Base-by-base conservation (phyloP, 2,113 vertebrate species). In the Rhodinocichla rosea region DNA sequence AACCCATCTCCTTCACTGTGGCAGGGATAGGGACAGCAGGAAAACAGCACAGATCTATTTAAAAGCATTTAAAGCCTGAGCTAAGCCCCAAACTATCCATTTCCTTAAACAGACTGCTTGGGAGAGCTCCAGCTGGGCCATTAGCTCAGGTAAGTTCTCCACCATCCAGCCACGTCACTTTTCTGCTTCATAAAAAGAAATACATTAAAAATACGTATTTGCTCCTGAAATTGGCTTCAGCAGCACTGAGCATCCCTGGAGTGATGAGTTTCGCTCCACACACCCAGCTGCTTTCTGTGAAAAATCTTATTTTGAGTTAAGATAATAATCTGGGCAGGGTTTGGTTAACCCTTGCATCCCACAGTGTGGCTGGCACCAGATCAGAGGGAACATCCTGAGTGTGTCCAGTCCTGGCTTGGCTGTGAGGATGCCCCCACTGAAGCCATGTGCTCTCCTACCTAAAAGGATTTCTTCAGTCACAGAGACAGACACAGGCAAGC, bases 111-210 rank as follows among this genome's bases (percentile, higher is more conserved):
- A 88, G 85, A 30, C 57, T 76, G 57, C 50, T 50, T 96, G 92
- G 94, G 82, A 93, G 65, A 82, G 57, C 70, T 96, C 94, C 95
- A 97, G 87, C 78, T 87, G 75, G 57, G 70, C 90, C 78, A 93
- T 96, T 95, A 95, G 65, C 94, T 95, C 96, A 96, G 92, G 95
- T 96, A 79, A 82, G 62, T 69, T 92, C 74, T 60, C 57, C 44
- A 44, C 70, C 71, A 92, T n/a, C 90, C 90, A 95, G 57, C 63
- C 84, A 85, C 40, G 45, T 73, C 44, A 5, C 44, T 87, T 93
- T 82, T 95, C 82, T 85, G 65, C 78, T 59, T 93, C 67, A 23
- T 93, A 57, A 83, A 81, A 73, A 63, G 33, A 91, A 91, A 95
- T 35, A 79, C 40, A 84, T 93, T 94, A 60, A 91, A 92, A 82